Conservation (phyloP, 2,113 vertebrate genomes). For the Psilopsiagon aurifrons region DNA sequence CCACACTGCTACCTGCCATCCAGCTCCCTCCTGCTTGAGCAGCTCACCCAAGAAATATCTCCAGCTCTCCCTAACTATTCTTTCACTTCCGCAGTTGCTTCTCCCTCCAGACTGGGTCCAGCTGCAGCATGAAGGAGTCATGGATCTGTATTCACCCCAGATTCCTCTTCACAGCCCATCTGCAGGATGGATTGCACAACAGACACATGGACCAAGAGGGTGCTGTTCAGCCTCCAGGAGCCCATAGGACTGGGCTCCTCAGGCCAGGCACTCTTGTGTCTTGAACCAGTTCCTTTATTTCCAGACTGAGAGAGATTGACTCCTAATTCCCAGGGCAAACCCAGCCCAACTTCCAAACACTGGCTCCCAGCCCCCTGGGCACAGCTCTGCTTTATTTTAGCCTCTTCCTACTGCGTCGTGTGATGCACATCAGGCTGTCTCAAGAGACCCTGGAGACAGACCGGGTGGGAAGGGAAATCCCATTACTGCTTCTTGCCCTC, state of each 20-base stretch:
- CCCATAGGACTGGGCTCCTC: background rate
- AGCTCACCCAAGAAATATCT: background rate
- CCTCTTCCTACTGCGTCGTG: background rate
- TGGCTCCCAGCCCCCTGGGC: background rate
- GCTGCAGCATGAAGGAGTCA: rapidly evolving
- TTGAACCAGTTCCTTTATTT: background rate
- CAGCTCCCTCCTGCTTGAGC: background rate
- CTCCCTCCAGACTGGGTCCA: background rate
- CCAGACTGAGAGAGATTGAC: background rate
- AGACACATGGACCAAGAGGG: background rate
- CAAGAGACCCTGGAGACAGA: background rate
- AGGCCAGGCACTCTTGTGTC: background rate
- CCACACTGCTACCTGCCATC: background rate
- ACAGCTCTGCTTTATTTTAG: background rate
- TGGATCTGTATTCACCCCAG: background rate
- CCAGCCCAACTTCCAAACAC: background rate
- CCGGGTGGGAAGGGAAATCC: background rate
- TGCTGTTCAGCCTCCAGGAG: background rate
- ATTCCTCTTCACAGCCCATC: background rate
- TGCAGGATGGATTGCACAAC: background rate
- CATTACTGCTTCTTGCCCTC: background rate
- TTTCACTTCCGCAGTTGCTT: background rate
- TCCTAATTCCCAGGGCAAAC: background rate
- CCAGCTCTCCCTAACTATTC: background rate
- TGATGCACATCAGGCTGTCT: background rate